These are phyloP conservation scores for Ceryle rudis DNA, from an alignment of 2,797 vertebrate species.

Conservation along the genomic window DNA sequence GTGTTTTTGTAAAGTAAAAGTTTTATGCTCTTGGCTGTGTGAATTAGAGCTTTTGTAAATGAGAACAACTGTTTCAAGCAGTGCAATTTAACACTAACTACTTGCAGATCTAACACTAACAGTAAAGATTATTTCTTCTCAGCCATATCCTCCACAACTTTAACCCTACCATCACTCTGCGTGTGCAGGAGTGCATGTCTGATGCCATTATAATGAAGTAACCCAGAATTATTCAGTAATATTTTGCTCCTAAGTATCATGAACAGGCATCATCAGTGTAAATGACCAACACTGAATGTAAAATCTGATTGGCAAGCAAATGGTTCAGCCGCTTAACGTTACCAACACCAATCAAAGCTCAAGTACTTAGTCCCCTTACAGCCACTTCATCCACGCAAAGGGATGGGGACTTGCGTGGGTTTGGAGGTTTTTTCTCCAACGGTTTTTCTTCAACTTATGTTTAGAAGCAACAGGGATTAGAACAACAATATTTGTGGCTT, in stretches of 20 bases:
- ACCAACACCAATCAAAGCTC: background rate
- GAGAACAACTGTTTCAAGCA: constrained; percentile 2
- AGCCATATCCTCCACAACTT: background rate
- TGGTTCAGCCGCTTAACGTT: background rate
- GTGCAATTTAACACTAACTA: background rate
- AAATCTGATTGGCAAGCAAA: constrained; percentile 39
- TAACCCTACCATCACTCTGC: background rate
- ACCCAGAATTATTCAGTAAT: background rate
- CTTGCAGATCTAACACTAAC: background rate
- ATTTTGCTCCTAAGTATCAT: background rate
- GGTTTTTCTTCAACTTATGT: background rate
- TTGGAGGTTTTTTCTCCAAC: background rate
- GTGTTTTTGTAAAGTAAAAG: background rate
- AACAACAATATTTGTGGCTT: background rate
- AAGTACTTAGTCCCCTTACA: background rate
- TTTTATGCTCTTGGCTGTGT: background rate
- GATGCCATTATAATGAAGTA: background rate
- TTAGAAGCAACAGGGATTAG: background rate
- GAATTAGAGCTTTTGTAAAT: background rate
- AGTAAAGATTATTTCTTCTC: background rate
- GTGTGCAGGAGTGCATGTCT: background rate
- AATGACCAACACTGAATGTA: background rate
- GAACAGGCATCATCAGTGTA: background rate
- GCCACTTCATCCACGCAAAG: background rate
- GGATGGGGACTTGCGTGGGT: background rate